Evolutionary conservation across 2,797 vertebrate species (phyloP), one percentile per base, ranked within the genome.

Genomic region (Gallinago stenura): DNA sequence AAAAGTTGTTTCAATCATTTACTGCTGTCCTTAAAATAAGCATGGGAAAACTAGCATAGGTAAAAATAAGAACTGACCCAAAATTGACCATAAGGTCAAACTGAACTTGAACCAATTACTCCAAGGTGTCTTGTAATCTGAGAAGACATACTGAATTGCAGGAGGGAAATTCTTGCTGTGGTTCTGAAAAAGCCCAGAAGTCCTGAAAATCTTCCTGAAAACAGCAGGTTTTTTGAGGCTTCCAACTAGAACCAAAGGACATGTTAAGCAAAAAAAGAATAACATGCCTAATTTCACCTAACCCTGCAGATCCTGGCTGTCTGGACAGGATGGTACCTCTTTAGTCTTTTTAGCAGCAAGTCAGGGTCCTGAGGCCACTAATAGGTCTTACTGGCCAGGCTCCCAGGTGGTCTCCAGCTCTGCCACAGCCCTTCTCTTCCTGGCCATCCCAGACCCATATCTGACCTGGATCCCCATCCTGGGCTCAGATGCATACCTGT

Each of bases 1-100:
- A 69, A 89, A 89, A 75, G 24, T 14, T 65, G 14, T 16, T 95
- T 95, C 78, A 79, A 51, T 81, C 26, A 77, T 83, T 78, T 94
- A 78, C 45, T 89, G 4, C 30, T 86, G 13, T 83, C 65, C 71
- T 89, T 76, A 89, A 85, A 91, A 4, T 35, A 77, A 73, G 9
- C 35, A 43, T 31, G 21, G 33, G 48, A 91, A 94, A 91, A 50
- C 17, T 57, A 53, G 15, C 18, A 50, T 8, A 66, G 30, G 58
- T 72, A 43, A 91, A 95, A 93, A 73, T 46, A 81, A 93, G 30
- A 73, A 39, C 18, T 73, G 83, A 77, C 45, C 45, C 39, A 13
- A 93, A 86, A 46, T 10, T 87, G 70, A 81, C 21, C 26, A 1
- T 90, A 84, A 93, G 48, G 64, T 93, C 64, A 92, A 92, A 60